Evolutionary conservation across 2,113 vertebrate genomes (phyloP).

Genomic region (Hystrix cristata): DNA sequence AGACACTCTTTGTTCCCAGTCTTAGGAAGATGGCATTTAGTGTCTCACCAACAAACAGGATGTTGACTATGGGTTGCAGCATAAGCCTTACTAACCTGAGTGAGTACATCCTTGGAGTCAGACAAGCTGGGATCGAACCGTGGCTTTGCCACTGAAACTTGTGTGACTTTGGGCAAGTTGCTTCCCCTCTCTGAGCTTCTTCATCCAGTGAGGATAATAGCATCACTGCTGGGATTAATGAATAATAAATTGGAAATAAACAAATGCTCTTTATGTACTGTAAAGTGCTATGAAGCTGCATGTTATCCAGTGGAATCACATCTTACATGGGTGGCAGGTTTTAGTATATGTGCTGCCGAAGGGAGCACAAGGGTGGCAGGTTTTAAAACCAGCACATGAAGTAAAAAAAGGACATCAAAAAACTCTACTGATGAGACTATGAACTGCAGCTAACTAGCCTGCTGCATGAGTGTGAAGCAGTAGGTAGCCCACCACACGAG

Average conservation of each 20-base stretch:
- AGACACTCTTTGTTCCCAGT: no score
- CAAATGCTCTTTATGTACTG: neutral
- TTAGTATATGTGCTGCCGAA: no score
- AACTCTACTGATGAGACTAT: neutral
- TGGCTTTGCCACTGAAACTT: neutral
- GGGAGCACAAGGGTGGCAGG: neutral
- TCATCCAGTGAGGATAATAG: neutral
- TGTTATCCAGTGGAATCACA: neutral
- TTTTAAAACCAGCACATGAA: neutral
- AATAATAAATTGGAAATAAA: neutral
- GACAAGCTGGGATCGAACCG: neutral
- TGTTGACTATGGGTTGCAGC: neutral
- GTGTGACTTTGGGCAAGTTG: neutral
- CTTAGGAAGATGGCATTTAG: neutral
- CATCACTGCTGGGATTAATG: neutral
- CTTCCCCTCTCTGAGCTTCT: neutral
- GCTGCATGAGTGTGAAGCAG: no score
- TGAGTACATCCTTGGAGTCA: neutral
- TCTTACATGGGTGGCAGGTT: neutral
- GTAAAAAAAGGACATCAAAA: neutral
- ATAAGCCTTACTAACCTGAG: neutral
- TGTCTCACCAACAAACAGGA: neutral
- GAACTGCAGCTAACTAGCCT: neutral
- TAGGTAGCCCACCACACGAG: no score
- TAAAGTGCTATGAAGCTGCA: neutral